Base-by-base conservation (phyloP, 1,140 invertebrate genomes). In the Sminthurides bifidus region DNA sequence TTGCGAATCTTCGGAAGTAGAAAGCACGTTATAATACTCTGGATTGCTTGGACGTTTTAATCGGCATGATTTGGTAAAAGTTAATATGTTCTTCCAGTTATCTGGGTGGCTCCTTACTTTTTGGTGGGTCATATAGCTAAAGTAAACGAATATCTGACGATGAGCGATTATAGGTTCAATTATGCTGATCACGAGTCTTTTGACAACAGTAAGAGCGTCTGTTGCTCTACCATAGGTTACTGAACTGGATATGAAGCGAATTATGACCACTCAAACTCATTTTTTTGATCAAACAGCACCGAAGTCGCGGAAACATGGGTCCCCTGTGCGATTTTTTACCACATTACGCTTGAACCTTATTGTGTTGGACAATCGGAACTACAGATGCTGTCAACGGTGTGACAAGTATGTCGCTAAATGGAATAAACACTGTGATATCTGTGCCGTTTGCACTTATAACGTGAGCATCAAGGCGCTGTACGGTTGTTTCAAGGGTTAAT, bases 331-430 rank as follows among this genome's bases (percentile, higher is more conserved):
- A 3, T 35, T 51, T 17, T 51, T 51, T 24, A 51, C 48, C 14
- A 51, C 4, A 5, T n/a, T 35, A 8, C 27, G 12, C 12, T 21
- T 51, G n/a, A n/a, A 5, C 6, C 27, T 6, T 10, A 51, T 51
- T 23, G 14, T 21, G 21, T 21, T 51, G 17, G 29, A 27, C 19
- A 29, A 21, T 6, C 23, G 24, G 23, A 41, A 40, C 2, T 55
- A 55, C 53, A 55, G 48, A 17, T 48, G 33, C 6, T 55, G 53
- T 15, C 35, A 55, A 44, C 24, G 24, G 27, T 55, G 53, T 29
- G 43, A 55, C 3, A 33, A 44, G 40, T 55, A 23, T 31, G 53
- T 55, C 21, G 41, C 44, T n/a, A 55, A 35, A 33, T 46, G 43
- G 4, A 55, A 55, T 48, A 24, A n/a, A 8, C 53, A 55, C 27